Evolutionary conservation across 2,113 vertebrate species (phyloP).

Genomic region (Ceyx cyanopectus): DNA sequence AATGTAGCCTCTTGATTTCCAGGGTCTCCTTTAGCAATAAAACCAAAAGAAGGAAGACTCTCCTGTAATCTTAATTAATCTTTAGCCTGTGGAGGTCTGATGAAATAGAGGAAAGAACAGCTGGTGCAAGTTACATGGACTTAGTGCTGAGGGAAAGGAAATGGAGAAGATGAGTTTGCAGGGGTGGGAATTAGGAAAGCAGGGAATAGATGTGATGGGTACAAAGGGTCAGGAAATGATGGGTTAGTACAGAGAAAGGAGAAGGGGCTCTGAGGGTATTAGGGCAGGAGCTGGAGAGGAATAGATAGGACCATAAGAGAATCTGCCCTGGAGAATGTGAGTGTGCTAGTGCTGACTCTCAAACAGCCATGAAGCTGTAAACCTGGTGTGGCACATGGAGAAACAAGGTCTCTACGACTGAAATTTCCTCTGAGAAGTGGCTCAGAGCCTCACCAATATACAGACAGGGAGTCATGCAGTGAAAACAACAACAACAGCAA

Average conservation of each 20-base stretch:
- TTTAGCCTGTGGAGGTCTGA: neutral
- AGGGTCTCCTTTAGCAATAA: neutral
- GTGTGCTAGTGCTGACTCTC: neutral
- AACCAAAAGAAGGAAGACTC: neutral
- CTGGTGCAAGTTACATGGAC: neutral
- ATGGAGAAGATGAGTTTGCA: neutral
- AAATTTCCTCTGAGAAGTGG: neutral
- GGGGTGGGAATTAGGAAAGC: neutral
- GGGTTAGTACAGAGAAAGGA: neutral
- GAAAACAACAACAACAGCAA: neutral
- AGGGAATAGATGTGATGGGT: neutral
- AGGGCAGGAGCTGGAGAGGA: neutral
- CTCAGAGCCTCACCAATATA: neutral
- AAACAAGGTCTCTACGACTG: neutral
- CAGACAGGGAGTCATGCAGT: neutral
- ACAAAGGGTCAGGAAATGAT: neutral
- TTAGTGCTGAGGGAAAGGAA: neutral
- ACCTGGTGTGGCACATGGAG: neutral
- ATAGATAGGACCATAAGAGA: neutral
- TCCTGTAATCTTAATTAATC: neutral
- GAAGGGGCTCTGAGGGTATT: neutral
- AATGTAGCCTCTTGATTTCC: neutral
- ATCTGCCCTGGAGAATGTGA: fast-evolving
- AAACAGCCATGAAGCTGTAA: fast-evolving
- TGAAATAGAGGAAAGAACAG: neutral